Percentiles rank a stretch among this genome's conserved stretches.
Evolutionary conservation across 1,140 invertebrate species (phyloP).

Genomic region (Trissolcus basalis): DNA sequence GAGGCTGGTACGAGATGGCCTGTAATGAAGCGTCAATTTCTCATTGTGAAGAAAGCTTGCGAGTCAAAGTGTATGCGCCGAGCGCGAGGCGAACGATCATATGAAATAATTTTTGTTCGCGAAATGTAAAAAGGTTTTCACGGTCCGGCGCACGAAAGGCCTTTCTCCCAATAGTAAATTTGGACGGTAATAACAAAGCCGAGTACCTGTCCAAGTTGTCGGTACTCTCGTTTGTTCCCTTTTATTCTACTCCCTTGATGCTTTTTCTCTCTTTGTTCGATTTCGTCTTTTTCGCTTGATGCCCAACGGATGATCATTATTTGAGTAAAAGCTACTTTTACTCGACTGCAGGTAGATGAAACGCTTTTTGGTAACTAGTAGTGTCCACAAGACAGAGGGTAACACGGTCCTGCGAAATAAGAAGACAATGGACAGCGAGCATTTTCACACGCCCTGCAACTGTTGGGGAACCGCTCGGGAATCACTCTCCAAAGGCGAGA

Average conservation of each 20-base stretch:
- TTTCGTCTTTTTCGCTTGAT: slow-evolving; percentile 42
- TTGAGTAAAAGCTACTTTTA: slow-evolving; percentile 56
- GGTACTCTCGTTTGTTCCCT: slow-evolving; percentile 53
- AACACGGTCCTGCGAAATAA: slow-evolving; percentile 53
- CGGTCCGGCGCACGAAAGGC: slow-evolving; percentile 57
- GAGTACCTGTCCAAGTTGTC: slow-evolving; percentile 59
- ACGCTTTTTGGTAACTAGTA: slow-evolving; percentile 41
- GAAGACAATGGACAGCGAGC: slow-evolving; percentile 62
- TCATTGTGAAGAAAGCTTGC: slow-evolving; percentile 11
- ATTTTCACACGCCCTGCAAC: slow-evolving; percentile 68
- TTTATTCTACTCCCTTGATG: slow-evolving; percentile 30
- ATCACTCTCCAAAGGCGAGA: slow-evolving; percentile 40
- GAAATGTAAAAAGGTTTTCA: slow-evolving; percentile 59
- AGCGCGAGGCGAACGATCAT: slow-evolving; percentile 10
- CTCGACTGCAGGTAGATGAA: slow-evolving; percentile 50
- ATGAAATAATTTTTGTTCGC: slow-evolving; percentile 40
- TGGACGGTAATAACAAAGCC: slow-evolving; percentile 57
- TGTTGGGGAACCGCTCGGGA: slow-evolving; percentile 25
- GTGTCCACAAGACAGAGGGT: slow-evolving; percentile 49
- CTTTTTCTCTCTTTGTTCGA: slow-evolving; percentile 29
- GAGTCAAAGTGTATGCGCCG: slow-evolving; percentile 15
- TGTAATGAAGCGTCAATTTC: slow-evolving; percentile 44
- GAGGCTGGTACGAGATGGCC: not conserved
- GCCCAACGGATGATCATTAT: slow-evolving; percentile 57
- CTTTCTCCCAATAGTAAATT: slow-evolving; percentile 49